Evolutionary conservation across 2,113 vertebrate species (phyloP), one percentile per base, ranked within the genome.

Genomic region (Vulpes lagopus): DNA sequence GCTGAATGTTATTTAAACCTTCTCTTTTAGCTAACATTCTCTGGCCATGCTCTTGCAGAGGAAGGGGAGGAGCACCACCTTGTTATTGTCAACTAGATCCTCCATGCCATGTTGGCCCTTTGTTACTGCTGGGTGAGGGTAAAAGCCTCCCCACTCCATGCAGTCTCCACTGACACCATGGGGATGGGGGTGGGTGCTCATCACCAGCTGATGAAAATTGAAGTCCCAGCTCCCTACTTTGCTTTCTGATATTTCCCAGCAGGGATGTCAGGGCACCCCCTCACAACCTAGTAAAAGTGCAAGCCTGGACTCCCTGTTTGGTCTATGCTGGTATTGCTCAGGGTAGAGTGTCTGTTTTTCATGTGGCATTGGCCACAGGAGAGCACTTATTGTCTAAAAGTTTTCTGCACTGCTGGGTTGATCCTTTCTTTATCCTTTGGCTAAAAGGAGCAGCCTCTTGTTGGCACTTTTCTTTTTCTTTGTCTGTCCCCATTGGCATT

Each of bases 271-370:
- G 32, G 55, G 49, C 12, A 43, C 16, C 20, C 22, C 62, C 78
- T 91, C 55, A 32, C 6, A n/a, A 11, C 15, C 7, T 43, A 15
- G 2, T 35, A 30, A 49, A 11, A 60, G 27, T 30, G 17, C 23
- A 76, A 49, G 32, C 6, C 20, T 65, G 35, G 20, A 49, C 5
- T 90, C 35, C 69, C 43, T 30, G 49, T 8, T 76, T 17, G 43
- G 49, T 11, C 49, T 65, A 3, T 25, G 22, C 19, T 59, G n/a
- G 35, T 3, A 65, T 35, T 12, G 35, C 4, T n/a, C 8, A 0
- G 30, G 15, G 22, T 20, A 15, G 2, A 85, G 17, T 38, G 19
- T 79, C 4, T 16, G 25, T 64, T 43, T 62, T 25, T 62, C 71
- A 23, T 20, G 7, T 35, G 8, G 12, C 22, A n/a, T 76, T 65